Evolutionary conservation across 2,888 invertebrate genomes (phyloP), one percentile per base, ranked within the genome.

Genomic region (Spialia ferax): DNA sequence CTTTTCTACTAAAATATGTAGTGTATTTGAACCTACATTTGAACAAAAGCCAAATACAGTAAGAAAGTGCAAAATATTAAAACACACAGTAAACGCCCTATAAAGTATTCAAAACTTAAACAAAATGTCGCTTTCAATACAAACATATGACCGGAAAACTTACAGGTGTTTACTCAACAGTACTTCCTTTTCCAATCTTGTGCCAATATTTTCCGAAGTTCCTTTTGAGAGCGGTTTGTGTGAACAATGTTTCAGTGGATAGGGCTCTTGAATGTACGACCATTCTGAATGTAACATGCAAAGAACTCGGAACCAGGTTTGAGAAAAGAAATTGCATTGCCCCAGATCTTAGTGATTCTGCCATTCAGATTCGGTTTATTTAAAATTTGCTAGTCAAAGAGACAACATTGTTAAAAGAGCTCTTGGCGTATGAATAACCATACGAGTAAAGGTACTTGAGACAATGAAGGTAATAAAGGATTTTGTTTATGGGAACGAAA

Each of bases 171-270:
- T 60, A 66, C 26, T 54, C 59, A 42, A 54, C 52, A 15, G 59
- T 38, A 42, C 52, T 52, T 66, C 65, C 59, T 66, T 66, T 66
- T 66, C 59, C 65, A 66, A 66, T 66, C 65, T 52, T 66, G 42
- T 66, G 59, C 65, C 59, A 66, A 66, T 66, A 60, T 66, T 60
- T 66, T 38, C 52, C n/a, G 23, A 57, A 57, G 35, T 48, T 52
- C 26, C 54, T 52, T 56, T 65, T 65, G 50, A 32, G 57, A 52
- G 13, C 59, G 57, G 57, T 55, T 55, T 55, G 26, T 55, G 54
- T 55, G 15, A 55, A 55, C 54, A 55, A 57, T 50, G 57, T 64
- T 64, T 45, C 55, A 29, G 45, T 48, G 29, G 56, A 50, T 45
- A 64, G 48, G 26, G 18, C 57, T 29, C 48, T 57, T 57, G 64